A percentile compares a stretch with the other conserved stretches of the same genome.
Conservation (phyloP, 2,888 invertebrate species). For the Portevinia maculata region DNA sequence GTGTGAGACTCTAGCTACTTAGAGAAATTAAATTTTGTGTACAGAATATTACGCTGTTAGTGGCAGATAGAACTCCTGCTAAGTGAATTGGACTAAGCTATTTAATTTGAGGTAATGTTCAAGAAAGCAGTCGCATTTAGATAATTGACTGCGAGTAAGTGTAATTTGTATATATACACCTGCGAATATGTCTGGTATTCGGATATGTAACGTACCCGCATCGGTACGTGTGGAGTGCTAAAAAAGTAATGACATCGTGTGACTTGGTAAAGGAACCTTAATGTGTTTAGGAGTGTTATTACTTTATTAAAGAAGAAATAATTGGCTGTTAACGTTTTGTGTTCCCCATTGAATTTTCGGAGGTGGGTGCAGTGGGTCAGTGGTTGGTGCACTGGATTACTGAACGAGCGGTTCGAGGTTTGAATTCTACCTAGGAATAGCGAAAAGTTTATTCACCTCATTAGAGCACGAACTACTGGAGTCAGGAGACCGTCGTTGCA, state of each 20-base stretch:
- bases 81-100: conserved; percentile 60
- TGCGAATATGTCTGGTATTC: too few relatives aligned
- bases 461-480: too few relatives aligned
- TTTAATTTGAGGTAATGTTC: conserved; percentile 58
- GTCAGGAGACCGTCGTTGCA: too few relatives aligned
- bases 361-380: too few relatives aligned
- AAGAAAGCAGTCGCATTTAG: conserved; percentile 43
- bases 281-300: too few relatives aligned
- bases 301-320: too few relatives aligned
- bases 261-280: neutral
- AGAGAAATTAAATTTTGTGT: conserved; percentile 58
- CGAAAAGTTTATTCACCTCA: too few relatives aligned
- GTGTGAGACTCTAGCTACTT: conserved; percentile 35
- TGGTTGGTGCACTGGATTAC: too few relatives aligned
- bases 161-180: conserved; percentile 10
- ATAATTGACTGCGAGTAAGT: conserved; percentile 47
- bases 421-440: too few relatives aligned
- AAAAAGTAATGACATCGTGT: neutral
- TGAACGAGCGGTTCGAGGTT: too few relatives aligned
- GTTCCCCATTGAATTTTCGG: too few relatives aligned
- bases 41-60: conserved; percentile 29
- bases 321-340: too few relatives aligned
- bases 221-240: neutral
- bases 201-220: neutral
- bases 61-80: conserved; percentile 7